phyloP scores from a whole-genome alignment of 1,140 invertebrate genomes.

The Nebria ingens region DNA sequence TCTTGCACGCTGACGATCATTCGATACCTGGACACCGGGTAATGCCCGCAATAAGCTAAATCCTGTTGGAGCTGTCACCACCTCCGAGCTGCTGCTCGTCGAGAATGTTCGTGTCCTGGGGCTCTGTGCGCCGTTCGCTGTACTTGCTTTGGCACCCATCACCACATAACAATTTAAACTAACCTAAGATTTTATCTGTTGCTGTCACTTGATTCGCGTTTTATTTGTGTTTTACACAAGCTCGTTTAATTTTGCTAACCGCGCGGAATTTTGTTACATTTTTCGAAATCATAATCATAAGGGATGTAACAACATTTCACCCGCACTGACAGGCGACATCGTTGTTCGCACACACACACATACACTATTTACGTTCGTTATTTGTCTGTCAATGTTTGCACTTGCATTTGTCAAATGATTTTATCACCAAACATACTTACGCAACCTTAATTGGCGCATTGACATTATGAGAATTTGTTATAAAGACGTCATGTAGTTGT shows the following conservation, averaged over 20 bases:
- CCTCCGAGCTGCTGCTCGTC: conserved; percentile 58
- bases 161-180: conserved; percentile 10
- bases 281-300: conserved; percentile 27
- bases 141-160: conserved; percentile 78
- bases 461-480: conserved; percentile 5
- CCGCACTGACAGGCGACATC: conserved; percentile 34
- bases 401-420: neutral
- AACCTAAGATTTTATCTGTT: conserved; percentile 14
- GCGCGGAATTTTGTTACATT: conserved; percentile 18
- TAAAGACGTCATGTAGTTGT: conserved; percentile 9
- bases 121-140: conserved; percentile 60
- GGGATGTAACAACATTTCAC: conserved; percentile 28
- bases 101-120: conserved; percentile 65
- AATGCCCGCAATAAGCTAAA: conserved; percentile 63
- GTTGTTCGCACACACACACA: conserved; percentile 27
- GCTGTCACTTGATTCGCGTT: no score
- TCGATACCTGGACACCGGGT: conserved; percentile 56
- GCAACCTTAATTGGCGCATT: conserved; percentile 1
- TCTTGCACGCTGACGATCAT: conserved; percentile 65
- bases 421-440: conserved; percentile 1
- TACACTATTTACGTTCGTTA: conserved; percentile 19
- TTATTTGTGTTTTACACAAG: conserved; percentile 7
- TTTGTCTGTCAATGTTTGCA: neutral
- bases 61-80: conserved; percentile 50
- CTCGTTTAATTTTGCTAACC: conserved; percentile 9